Base-by-base conservation (phyloP, 2,113 vertebrate genomes). In the Callipepla californica region DNA sequence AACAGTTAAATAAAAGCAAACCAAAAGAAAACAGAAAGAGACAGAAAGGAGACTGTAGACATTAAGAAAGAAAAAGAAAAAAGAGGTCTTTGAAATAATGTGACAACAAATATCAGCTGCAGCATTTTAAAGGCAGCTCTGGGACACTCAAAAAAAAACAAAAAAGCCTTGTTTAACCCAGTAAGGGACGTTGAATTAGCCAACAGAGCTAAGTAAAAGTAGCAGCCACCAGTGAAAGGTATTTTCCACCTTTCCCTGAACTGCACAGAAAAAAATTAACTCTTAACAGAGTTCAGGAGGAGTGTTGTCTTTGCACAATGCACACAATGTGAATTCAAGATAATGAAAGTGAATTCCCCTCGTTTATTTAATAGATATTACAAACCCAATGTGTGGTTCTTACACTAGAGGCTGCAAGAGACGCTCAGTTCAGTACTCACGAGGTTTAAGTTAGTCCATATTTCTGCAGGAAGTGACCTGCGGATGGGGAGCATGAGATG, bases 391-490 rank as follows among this genome's bases (percentile, higher is more conserved):
- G 96, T 97, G 97, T 98, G 97, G 96, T 98, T 98, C 98, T 98
- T 98, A 98, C 94, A 97, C 98, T 97, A 98, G 96, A 98, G 97
- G 98, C 98, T 98, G 98, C 98, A 98, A 98, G 98, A 98, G 97
- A 98, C 66, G 97, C 99, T 98, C 98, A 98, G 98, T 98, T 98
- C 98, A 99, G 99, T 99, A 99, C 99, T 99, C 99, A 99, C 99
- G 98, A 98, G 98, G 98, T 97, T 98, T 99, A 98, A 99, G 98
- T 99, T 99, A 99, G 99, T 99, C 99, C 98, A 99, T 98, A 99
- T 99, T 98, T 98, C 98, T 99, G 99, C 99, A 99, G 99, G 98
- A 99, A 99, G 98, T 98, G 99, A 99, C 98, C 99, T 99, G 99
- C 99, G 99, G 99, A 98, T 98, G 98, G 98, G 99, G 98, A 99